Base-by-base conservation (phyloP, 2,113 vertebrate genomes). In the Macheiramphus alcinus region DNA sequence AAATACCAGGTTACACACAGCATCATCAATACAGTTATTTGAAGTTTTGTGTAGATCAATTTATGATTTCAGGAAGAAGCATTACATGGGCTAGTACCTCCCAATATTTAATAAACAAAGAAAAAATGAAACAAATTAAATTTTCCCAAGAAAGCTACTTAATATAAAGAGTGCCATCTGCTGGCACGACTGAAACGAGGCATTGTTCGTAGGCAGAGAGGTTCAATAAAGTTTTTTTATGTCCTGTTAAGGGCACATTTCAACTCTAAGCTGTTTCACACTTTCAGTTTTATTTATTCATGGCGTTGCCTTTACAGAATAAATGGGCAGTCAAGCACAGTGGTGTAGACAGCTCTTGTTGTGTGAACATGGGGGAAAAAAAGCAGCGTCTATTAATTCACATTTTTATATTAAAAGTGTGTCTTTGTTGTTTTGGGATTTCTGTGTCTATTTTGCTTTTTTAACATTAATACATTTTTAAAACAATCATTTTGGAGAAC, bases 161-260 rank as follows among this genome's bases (percentile, higher is more conserved):
- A 91, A 93, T 95, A 95, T 96, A 93, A 97, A 97, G 95, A 96
- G 91, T 96, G 93, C 97, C 96, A 97, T 97, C 97, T 97, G 93
- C 97, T 97, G 96, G 94, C 55, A 80, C 1, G 19, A 71, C 11
- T 29, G 71, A 82, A 86, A 80, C 66, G 86, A 96, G 66, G 45
- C 81, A 63, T 88, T 95, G 89, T 63, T 90, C 93, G 27, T 58
- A 87, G 66, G 71, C 42, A 43, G 5, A 13, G 12, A 85, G 74
- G 87, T 85, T 97, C 89, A 93, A 95, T 86, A 88, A 97, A 97
- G 84, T 97, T 96, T 94, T 89, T 38, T 56, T 52, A 27, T 63
- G 61, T 14, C 58, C 53, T 82, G 34, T 42, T 79, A 89, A 76
- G 50, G 73, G 36, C 73, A 94, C 16, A 48, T 90, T 92, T 72